These are phyloP conservation scores for Rhagoletis pomonella DNA, from an alignment of 1,140 invertebrate genomes.

Conservation along the genomic window DNA sequence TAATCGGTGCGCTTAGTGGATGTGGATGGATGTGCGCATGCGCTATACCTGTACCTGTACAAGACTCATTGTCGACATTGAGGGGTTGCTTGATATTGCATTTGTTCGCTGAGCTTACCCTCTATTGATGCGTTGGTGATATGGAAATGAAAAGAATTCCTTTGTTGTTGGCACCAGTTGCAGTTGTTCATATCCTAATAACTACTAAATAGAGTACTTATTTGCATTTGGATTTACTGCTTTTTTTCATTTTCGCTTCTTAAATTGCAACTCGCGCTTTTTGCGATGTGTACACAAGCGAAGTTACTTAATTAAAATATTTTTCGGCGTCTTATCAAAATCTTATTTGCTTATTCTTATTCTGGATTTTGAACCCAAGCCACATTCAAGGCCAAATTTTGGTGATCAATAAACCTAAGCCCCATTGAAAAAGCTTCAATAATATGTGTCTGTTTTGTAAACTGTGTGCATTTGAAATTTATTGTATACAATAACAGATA, in stretches of 20 bases:
- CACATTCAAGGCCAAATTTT: not conserved
- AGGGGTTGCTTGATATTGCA: slow-evolving; percentile 3
- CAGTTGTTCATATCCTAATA: not conserved
- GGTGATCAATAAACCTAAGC: slow-evolving; percentile 5
- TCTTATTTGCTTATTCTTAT: not conserved
- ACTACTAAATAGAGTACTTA: not conserved
- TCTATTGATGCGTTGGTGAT: not conserved
- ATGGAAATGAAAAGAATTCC: slow-evolving; percentile 33
- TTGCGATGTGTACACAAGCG: not conserved
- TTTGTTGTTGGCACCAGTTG: slow-evolving; percentile 29
- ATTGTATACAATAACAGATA: no score
- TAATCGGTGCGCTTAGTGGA: slow-evolving; percentile 27
- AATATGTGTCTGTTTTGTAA: no score
- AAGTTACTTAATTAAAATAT: not conserved
- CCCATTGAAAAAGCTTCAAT: not conserved
- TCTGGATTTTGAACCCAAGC: not conserved
- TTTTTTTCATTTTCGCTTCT: not conserved
- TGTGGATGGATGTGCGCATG: slow-evolving; percentile 1
- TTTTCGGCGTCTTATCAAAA: not conserved
- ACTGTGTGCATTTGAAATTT: no score
- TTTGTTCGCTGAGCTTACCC: not conserved
- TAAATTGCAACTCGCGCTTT: slow-evolving; percentile 11
- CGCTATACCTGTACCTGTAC: not conserved
- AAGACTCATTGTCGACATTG: not conserved
- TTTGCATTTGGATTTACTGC: slow-evolving; percentile 1